Conservation (phyloP, 2,888 invertebrate genomes). For the Scaptomyza polygonia region DNA sequence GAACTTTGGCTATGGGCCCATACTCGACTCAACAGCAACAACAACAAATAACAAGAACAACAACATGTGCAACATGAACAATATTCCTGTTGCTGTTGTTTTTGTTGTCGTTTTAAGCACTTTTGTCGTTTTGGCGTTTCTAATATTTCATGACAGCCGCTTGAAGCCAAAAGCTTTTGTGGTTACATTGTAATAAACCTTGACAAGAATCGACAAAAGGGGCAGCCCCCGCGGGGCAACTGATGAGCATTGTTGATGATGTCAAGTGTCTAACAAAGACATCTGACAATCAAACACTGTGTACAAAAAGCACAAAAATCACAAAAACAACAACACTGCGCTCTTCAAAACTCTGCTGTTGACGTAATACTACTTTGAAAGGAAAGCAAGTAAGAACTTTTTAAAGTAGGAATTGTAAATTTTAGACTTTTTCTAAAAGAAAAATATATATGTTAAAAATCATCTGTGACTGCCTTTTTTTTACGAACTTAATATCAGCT, state of each 20-base stretch:
- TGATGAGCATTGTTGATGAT: conserved; percentile 67
- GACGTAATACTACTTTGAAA: conserved; percentile 27
- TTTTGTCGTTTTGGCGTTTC: conserved; percentile 66
- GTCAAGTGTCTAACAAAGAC: conserved; percentile 66
- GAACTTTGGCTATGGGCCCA: conserved; percentile 77
- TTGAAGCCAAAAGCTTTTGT: conserved; percentile 70
- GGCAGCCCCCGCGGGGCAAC: conserved; percentile 29
- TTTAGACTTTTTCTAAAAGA: no score
- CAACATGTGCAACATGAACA: conserved; percentile 57
- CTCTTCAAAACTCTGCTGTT: background rate
- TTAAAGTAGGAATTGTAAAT: no score
- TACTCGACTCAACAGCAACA: conserved; percentile 47
- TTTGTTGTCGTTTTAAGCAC: conserved; percentile 55
- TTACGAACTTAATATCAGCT: no score
- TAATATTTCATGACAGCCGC: conserved; percentile 79
- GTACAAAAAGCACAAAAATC: background rate
- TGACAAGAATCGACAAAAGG: conserved; percentile 56
- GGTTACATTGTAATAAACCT: conserved; percentile 80
- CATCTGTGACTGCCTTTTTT: no score
- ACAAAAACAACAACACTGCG: background rate
- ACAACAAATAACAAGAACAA: conserved; percentile 14
- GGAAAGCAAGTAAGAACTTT: background rate
- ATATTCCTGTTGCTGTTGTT: conserved; percentile 46
- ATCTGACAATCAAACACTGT: conserved; percentile 38
- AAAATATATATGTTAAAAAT: no score